Conservation (phyloP, 1,140 invertebrate genomes). For the Ericerus pela region DNA sequence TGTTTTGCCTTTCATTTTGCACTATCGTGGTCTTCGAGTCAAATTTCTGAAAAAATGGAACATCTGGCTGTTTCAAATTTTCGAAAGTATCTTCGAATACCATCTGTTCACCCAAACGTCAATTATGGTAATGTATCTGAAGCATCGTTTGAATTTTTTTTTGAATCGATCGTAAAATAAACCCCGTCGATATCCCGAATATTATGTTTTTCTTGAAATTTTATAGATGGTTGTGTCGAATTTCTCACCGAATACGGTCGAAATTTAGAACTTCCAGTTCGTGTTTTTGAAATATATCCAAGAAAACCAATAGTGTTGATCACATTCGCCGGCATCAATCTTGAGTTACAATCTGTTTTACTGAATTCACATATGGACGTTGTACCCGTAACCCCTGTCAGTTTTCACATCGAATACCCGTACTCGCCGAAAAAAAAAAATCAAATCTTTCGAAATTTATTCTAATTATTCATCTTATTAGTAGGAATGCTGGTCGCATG, state of each 20-base stretch:
- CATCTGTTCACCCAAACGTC: constrained; percentile 64
- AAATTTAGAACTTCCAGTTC: constrained; percentile 43
- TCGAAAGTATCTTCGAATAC: constrained; percentile 59
- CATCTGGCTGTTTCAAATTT: constrained; percentile 56
- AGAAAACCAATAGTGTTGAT: constrained; percentile 69
- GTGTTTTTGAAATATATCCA: constrained; percentile 38
- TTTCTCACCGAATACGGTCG: constrained; percentile 56
- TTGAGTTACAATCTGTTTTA: constrained; percentile 51
- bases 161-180: background rate
- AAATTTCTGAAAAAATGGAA: no score
- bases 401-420: constrained; percentile 31
- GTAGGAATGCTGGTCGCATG: constrained; percentile 63
- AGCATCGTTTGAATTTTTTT: background rate
- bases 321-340: constrained; percentile 59
- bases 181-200: background rate
- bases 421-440: background rate
- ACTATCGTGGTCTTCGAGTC: no score
- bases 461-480: constrained; percentile 6
- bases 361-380: constrained; percentile 93
- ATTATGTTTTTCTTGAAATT: constrained; percentile 14
- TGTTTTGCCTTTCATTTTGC: no score
- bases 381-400: constrained; percentile 71
- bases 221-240: constrained; percentile 48
- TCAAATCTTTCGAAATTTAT: background rate
- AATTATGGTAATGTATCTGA: constrained; percentile 54